Base-by-base conservation (phyloP, 1,140 invertebrate genomes). In the Cheumatopsyche charites region DNA sequence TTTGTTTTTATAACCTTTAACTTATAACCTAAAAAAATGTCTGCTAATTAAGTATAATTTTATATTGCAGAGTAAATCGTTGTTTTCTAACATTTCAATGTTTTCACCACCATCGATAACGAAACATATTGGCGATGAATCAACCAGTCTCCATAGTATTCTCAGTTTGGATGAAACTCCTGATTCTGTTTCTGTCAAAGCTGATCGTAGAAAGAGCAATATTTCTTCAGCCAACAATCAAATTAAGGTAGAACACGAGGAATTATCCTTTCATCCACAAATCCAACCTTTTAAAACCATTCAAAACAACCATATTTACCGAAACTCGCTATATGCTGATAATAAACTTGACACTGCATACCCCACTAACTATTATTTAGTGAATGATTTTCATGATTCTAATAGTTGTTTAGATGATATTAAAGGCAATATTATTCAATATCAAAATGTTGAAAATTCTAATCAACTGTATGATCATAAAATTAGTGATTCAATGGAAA, bases 41-140 rank as follows among this genome's bases (percentile, higher is more conserved):
- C 7, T 43, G 49, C 6, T n/a, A 52, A 52, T 52, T 11, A 52
- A n/a, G 6, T 11, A 52, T 42, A n/a, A 43, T 19, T 69, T 68
- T 72, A 52, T 78, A 70, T 87, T 87, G 1, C 86, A 94, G 89
- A 95, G 94, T 80, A 95, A 95, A 85, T 93, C 91, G 58, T 81
- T 96, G 78, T 88, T 87, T 12, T 90, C 93, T 77, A 89, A 89
- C 26, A 94, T 92, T 6, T 88, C 92, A 12, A 81, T 94, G 71
- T 95, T 96, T 78, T 95, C 93, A 0, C 93, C 94, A 1, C 91
- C 93, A 11, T 93, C 92, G 3, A 93, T 95, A 78, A 86, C 89
- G 70, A 88, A 89, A 78, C 84, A 89, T 67, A 79, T 82, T 55
- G 73, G 70, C 17, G 83, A 84, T 75, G 83, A 85, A 45, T 85